phyloP scores from a whole-genome alignment of 2,888 invertebrate genomes.

The Nomada goodeniana region DNA sequence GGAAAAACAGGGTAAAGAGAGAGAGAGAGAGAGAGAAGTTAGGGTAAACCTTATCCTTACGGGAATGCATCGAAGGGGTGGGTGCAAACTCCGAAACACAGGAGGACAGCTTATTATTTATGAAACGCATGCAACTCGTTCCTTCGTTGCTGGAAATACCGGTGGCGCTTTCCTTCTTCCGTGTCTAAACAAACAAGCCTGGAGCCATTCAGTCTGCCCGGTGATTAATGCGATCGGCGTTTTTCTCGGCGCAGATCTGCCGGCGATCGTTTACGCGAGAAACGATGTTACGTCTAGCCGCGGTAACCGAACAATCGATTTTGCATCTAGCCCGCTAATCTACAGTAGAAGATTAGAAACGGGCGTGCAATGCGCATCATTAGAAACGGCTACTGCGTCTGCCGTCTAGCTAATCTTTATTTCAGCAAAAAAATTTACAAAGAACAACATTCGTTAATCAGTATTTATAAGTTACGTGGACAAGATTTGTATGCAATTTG shows the following conservation, averaged over 20 bases:
- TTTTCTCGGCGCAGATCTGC: neutral
- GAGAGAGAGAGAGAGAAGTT: too few species aligned
- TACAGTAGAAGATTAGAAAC: too few species aligned
- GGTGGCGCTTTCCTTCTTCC: slow-evolving; percentile 8
- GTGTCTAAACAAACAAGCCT: slow-evolving; percentile 28
- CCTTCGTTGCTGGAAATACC: slow-evolving; percentile 26
- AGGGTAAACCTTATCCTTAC: neutral
- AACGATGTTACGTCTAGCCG: neutral
- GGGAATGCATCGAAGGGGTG: slow-evolving; percentile 13
- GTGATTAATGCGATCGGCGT: slow-evolving; percentile 27
- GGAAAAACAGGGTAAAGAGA: neutral
- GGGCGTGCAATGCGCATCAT: too few species aligned
- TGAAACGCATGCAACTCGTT: slow-evolving; percentile 14
- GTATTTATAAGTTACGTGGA: too few species aligned
- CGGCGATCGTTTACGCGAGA: slow-evolving; percentile 1
- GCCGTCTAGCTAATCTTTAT: too few species aligned
- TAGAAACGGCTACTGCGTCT: too few species aligned
- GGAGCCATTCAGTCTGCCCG: slow-evolving; percentile 8
- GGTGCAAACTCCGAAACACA: neutral
- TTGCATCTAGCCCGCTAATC: neutral
- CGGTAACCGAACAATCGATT: slow-evolving; percentile 6
- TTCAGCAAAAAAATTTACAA: neutral
- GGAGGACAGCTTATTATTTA: slow-evolving; percentile 34
- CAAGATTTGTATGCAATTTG: too few species aligned
- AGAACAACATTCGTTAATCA: neutral